A percentile compares a stretch with the other conserved stretches of the same genome.
Conservation (phyloP, 1,140 invertebrate genomes). For the Pogonomyrmex californicus region DNA sequence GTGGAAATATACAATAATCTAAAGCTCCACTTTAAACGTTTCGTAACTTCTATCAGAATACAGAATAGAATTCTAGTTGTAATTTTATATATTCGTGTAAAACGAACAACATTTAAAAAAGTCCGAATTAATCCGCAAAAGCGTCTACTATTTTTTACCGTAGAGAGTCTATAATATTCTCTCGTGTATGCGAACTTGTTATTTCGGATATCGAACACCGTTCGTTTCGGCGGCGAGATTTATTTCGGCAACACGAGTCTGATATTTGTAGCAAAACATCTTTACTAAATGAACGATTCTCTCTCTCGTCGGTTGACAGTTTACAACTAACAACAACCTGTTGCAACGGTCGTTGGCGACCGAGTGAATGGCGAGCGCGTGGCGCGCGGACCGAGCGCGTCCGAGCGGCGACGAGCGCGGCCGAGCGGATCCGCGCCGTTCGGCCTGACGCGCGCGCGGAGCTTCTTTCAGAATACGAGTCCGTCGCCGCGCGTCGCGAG, state of each 20-base stretch:
- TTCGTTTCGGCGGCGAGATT: not conserved
- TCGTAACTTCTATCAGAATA: not conserved
- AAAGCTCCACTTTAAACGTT: not conserved
- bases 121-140: not conserved
- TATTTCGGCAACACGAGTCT: not conserved
- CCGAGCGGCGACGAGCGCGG: slow-evolving; percentile 56
- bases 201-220: not conserved
- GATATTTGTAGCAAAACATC: not conserved
- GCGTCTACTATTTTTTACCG: not conserved
- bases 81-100: not conserved
- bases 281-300: slow-evolving; percentile 22
- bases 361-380: slow-evolving; percentile 60
- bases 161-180: not conserved
- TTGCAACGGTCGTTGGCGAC: slow-evolving; percentile 53
- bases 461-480: slow-evolving; percentile 59
- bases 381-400: slow-evolving; percentile 47
- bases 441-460: slow-evolving; percentile 36
- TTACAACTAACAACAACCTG: slow-evolving; percentile 38
- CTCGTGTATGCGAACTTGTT: not conserved
- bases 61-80: not conserved
- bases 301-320: not conserved
- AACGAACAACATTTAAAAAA: not conserved
- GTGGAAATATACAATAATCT: not conserved
- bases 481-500: slow-evolving; percentile 42
- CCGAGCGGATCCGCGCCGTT: slow-evolving; percentile 56